Base-by-base conservation (phyloP, 2,888 invertebrate genomes). In the Apodemia duryi region DNA sequence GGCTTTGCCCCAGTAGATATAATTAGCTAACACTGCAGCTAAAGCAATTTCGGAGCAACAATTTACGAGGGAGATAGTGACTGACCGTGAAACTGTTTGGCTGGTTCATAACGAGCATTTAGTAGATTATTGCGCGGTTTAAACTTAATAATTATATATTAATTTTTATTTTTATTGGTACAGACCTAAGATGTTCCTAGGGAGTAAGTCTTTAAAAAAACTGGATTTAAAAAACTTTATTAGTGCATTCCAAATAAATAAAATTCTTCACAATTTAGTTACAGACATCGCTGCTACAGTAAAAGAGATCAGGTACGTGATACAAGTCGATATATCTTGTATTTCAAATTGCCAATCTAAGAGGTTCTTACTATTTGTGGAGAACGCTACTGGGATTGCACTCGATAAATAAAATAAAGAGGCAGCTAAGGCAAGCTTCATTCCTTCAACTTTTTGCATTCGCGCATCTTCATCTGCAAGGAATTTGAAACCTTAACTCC, bases 361-460 rank as follows among this genome's bases (percentile, higher is more conserved):
- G 66, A 65, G 67, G 71, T 67, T 64, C 66, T 64, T 62, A 77
- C 70, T 75, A 74, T 73, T 76, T 68, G 69, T 69, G 67, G 73
- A 64, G 73, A 72, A 73, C 51, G 74, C 75, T 74, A 75, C 76
- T 73, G 72, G 74, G 72, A 76, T 76, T 74, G 74, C 69, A 71
- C 73, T 71, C 70, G 74, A 72, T 74, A 78, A 81, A 82, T 79
- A 80, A 75, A 79, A 77, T 77, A 78, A 79, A 78, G 71, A 75
- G 73, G 74, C 74, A 70, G 70, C 72, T 77, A 79, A 80, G 78
- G 78, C 81, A 77, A 82, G 78, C 79, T 72, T 80, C 80, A 81
- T 82, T 81, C 80, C 80, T 72, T 69, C 75, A 70, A 73, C 75
- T 79, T 80, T 81, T 82, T 80, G 75, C 72, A 71, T 70, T 66